Conservation (phyloP, 2,113 vertebrate species). For the Speoplatyrhinus poulsoni region DNA sequence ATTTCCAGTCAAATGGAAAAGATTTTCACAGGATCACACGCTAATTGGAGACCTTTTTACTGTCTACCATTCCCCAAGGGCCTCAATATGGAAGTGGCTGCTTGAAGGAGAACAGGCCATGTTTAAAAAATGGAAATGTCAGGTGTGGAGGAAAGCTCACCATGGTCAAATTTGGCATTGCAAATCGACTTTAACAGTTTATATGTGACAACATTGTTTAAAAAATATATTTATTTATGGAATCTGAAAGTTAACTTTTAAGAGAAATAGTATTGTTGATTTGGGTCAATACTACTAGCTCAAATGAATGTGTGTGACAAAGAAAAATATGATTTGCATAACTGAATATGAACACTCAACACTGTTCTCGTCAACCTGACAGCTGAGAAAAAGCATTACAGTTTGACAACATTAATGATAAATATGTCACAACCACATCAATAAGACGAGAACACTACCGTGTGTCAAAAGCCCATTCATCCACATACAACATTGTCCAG, state of each 20-base stretch:
- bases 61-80: conserved; percentile 11
- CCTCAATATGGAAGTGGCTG: conserved; percentile 17
- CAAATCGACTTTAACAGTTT: not conserved
- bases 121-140: too few species aligned
- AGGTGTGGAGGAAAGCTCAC: not conserved
- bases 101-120: conserved; percentile 8
- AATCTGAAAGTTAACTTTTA: too few species aligned
- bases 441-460: conserved; percentile 31
- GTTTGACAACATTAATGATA: conserved; percentile 3
- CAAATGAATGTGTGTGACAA: conserved; percentile 12
- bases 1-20: conserved; percentile 56
- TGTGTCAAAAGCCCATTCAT: conserved; percentile 42
- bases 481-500: conserved; percentile 35
- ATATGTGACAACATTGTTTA: not conserved
- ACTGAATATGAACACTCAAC: conserved; percentile 3
- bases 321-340: conserved; percentile 23
- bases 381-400: conserved; percentile 21
- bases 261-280: too few species aligned
- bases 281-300: too few species aligned
- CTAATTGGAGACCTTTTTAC: conserved; percentile 62
- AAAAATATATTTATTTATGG: not conserved
- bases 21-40: conserved; percentile 46
- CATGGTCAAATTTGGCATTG: not conserved
- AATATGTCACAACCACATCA: conserved; percentile 1
- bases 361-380: conserved; percentile 4